Percentiles rank a stretch among this genome's conserved stretches.
phyloP scores from a whole-genome alignment of 37 sponge, comb jelly and placozoan genomes.

The Cliona cf. orientalis region DNA sequence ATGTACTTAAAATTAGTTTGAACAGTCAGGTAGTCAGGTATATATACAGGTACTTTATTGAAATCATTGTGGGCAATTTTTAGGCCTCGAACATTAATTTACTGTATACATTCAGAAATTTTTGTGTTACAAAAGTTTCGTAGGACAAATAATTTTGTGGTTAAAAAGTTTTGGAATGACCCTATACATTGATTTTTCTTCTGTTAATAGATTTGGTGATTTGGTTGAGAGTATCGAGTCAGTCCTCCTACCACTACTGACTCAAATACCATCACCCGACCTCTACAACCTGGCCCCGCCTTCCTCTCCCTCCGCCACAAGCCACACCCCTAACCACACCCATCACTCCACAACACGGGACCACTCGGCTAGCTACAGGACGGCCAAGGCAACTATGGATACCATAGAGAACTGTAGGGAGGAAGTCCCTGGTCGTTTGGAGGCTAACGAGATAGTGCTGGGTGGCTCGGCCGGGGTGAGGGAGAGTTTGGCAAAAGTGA shows the following conservation, averaged over 20 bases:
- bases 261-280: slow-evolving; percentile 1
- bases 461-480: background rate
- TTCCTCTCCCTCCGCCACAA: slow-evolving; percentile 3
- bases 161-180: background rate
- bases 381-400: too few species aligned
- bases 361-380: too few species aligned
- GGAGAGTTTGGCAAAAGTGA: background rate
- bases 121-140: too few species aligned
- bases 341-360: too few species aligned
- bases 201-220: background rate
- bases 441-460: background rate
- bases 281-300: background rate
- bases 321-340: background rate
- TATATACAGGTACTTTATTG: too few species aligned
- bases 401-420: background rate
- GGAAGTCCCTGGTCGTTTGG: background rate
- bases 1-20: too few species aligned
- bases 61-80: too few species aligned
- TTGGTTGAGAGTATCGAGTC: background rate
- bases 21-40: too few species aligned
- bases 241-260: slow-evolving; percentile 17
- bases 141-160: too few species aligned
- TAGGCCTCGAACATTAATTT: too few species aligned
- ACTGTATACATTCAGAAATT: too few species aligned
- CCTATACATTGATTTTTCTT: background rate